phyloP scores from a whole-genome alignment of 1,140 invertebrate genomes.

The Tenebrio molitor region DNA sequence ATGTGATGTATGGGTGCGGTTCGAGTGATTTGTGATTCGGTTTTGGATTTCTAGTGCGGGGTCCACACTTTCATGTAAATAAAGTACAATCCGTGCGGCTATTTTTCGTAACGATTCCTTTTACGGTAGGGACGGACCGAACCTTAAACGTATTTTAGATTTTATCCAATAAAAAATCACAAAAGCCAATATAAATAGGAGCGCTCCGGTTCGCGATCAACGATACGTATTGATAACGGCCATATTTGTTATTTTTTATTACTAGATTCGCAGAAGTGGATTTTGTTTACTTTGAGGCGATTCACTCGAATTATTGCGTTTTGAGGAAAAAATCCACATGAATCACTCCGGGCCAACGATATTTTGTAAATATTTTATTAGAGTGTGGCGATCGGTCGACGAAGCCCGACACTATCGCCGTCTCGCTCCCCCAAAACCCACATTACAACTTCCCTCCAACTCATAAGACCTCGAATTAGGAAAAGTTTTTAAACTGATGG shows the following conservation, averaged over 20 bases:
- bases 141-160: constrained; percentile 29
- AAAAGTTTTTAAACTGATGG: constrained; percentile 31
- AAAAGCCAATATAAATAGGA: constrained; percentile 24
- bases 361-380: not conserved
- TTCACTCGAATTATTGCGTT: not conserved
- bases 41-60: constrained; percentile 20
- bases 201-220: not conserved
- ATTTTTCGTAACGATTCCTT: constrained; percentile 39
- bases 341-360: constrained; percentile 3
- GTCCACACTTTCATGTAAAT: constrained; percentile 47
- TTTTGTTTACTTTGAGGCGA: not conserved
- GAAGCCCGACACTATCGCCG: not conserved
- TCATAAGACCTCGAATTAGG: constrained; percentile 3
- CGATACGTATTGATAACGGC: constrained; percentile 8
- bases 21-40: constrained; percentile 52
- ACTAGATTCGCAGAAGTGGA: not conserved
- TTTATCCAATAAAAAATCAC: constrained; percentile 28
- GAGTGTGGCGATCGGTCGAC: not conserved
- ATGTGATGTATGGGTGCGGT: constrained; percentile 52
- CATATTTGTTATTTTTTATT: constrained; percentile 37
- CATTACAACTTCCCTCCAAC: not conserved
- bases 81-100: constrained; percentile 34
- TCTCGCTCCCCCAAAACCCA: too few relatives aligned
- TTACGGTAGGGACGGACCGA: constrained; percentile 22
- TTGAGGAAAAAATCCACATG: constrained; percentile 3